Evolutionary conservation across 2,797 vertebrate species (phyloP).

Genomic region (Falco peregrinus): DNA sequence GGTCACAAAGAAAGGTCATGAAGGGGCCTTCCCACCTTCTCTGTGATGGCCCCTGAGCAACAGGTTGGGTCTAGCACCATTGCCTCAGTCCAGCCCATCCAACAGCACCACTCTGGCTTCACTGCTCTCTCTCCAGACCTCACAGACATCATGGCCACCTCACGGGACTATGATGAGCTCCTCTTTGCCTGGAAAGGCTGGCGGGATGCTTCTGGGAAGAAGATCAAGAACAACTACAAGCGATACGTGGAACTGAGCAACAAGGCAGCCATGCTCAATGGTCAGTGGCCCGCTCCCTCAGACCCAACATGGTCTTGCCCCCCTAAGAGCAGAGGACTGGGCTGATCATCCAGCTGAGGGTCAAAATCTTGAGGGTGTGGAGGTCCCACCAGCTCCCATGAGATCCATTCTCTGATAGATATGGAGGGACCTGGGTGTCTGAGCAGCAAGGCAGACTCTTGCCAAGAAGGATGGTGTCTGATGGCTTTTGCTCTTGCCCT

Average conservation of each 20-base stretch:
- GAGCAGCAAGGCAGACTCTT: not conserved
- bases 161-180: constrained; percentile 87
- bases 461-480: not conserved
- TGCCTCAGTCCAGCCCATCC: not conserved
- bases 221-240: constrained; percentile 82
- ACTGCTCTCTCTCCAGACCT: constrained; percentile 81
- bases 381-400: not conserved
- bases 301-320: not conserved
- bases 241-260: constrained; percentile 92
- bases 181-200: constrained; percentile 93
- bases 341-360: not conserved
- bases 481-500: not conserved
- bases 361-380: not conserved
- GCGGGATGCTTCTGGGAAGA: constrained; percentile 88
- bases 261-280: constrained; percentile 89
- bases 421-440: not conserved
- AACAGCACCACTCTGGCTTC: not conserved
- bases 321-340: not conserved
- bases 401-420: not conserved
- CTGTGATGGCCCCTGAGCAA: not conserved
- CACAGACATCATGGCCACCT: constrained; percentile 88
- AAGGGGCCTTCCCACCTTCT: not conserved
- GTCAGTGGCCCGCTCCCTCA: constrained; percentile 70
- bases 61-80: not conserved
- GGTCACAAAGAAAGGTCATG: not conserved